These are phyloP conservation scores for Lethenteron reissneri DNA, from an alignment of 2,113 vertebrate species.

Conservation along the genomic window DNA sequence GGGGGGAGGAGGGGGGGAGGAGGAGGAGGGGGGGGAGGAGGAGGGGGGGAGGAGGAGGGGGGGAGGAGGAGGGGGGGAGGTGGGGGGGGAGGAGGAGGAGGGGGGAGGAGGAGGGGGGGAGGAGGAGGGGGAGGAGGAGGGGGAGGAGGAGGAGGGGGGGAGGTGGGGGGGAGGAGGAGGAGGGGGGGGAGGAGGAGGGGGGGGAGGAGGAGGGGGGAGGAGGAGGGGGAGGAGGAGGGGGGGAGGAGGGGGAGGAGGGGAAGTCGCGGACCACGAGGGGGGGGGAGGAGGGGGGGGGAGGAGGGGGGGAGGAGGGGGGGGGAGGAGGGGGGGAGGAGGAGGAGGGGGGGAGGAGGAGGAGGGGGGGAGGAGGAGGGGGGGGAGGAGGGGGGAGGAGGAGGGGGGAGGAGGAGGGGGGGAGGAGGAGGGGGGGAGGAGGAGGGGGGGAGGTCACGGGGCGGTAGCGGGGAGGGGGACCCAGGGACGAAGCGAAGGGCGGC, in stretches of 20 bases:
- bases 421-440: background rate
- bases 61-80: background rate
- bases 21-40: no score
- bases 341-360: background rate
- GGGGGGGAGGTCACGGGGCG: background rate
- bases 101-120: background rate
- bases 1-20: no score
- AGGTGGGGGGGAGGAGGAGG: background rate
- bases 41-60: slow-evolving; percentile 15
- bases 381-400: slow-evolving; percentile 5
- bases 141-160: background rate
- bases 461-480: no score
- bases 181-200: slow-evolving; percentile 4
- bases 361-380: slow-evolving; percentile 17
- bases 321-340: background rate
- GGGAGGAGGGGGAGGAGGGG: no score
- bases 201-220: slow-evolving; percentile 2
- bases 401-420: background rate
- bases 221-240: background rate
- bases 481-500: no score
- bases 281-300: background rate
- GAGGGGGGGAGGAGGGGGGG: background rate
- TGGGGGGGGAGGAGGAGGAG: no score
- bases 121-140: background rate
- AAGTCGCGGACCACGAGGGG: slow-evolving; percentile 2